phyloP scores from a whole-genome alignment of 1,140 invertebrate genomes.

The Cryptotermes secundus region DNA sequence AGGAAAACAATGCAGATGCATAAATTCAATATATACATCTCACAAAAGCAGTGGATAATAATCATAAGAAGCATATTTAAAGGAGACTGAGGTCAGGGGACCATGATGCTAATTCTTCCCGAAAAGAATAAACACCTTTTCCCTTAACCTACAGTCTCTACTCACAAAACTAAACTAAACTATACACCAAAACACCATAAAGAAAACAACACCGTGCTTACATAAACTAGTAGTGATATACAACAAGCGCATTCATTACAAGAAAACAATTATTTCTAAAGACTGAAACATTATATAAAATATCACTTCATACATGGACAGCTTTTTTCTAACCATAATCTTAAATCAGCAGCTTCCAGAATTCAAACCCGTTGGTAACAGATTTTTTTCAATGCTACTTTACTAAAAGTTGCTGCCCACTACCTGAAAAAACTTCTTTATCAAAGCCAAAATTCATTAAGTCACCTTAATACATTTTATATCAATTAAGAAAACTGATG shows the following conservation, averaged over 20 bases:
- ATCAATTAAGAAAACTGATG: too few species aligned
- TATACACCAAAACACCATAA: conserved; percentile 19
- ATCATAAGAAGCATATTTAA: conserved; percentile 4
- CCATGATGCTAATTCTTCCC: background rate
- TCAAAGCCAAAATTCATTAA: too few species aligned
- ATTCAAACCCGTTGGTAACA: too few species aligned
- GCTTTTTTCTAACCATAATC: too few species aligned
- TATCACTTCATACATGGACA: background rate
- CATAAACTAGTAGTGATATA: background rate
- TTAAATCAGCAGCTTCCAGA: too few species aligned
- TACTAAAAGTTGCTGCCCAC: too few species aligned
- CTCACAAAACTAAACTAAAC: background rate
- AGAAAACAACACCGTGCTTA: conserved; percentile 11
- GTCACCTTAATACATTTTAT: too few species aligned
- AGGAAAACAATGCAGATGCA: conserved; percentile 44
- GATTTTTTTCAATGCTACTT: too few species aligned
- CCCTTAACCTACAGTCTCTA: background rate
- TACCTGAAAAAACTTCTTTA: too few species aligned
- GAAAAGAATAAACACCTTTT: background rate
- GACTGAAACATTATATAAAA: background rate
- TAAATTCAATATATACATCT: background rate
- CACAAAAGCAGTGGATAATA: background rate
- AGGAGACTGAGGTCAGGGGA: background rate
- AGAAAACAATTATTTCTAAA: background rate
- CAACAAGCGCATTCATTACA: background rate